Percentiles rank a stretch among this genome's conserved stretches.
Conservation (phyloP, 2,888 invertebrate genomes). For the Tetranychus truncatus region DNA sequence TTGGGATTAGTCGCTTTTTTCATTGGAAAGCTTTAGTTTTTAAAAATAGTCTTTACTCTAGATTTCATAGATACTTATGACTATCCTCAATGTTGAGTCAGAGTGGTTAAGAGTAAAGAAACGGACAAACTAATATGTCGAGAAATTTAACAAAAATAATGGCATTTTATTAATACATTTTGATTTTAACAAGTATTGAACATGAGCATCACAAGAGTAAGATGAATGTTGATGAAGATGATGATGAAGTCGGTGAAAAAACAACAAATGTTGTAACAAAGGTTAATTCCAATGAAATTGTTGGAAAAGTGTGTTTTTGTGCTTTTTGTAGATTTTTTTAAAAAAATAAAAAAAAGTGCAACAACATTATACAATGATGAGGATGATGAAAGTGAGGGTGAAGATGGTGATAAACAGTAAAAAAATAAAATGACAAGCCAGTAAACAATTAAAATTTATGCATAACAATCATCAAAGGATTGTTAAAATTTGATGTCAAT, state of each 20-base stretch:
- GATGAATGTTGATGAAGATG: not conserved
- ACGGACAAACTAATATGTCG: not conserved
- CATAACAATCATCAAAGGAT: not conserved
- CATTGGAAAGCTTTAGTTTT: too few species aligned
- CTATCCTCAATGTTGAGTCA: too few species aligned
- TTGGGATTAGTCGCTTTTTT: too few species aligned
- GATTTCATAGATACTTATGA: too few species aligned
- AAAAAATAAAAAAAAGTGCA: not conserved
- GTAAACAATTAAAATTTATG: not conserved
- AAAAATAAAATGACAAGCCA: not conserved
- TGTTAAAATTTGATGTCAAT: not conserved
- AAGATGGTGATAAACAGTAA: not conserved
- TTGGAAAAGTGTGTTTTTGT: not conserved
- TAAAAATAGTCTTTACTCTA: too few species aligned
- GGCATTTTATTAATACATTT: not conserved
- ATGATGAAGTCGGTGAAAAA: not conserved
- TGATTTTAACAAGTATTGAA: not conserved
- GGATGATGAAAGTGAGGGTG: not conserved
- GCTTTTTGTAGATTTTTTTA: not conserved
- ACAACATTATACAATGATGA: not conserved
- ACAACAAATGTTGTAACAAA: not conserved
- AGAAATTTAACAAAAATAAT: not conserved
- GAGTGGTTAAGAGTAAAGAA: too few species aligned
- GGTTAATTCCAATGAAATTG: not conserved
- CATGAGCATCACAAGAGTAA: not conserved